Evolutionary conservation across 1,140 invertebrate genomes (phyloP).

Genomic region (Ptiloglossa arizonensis): DNA sequence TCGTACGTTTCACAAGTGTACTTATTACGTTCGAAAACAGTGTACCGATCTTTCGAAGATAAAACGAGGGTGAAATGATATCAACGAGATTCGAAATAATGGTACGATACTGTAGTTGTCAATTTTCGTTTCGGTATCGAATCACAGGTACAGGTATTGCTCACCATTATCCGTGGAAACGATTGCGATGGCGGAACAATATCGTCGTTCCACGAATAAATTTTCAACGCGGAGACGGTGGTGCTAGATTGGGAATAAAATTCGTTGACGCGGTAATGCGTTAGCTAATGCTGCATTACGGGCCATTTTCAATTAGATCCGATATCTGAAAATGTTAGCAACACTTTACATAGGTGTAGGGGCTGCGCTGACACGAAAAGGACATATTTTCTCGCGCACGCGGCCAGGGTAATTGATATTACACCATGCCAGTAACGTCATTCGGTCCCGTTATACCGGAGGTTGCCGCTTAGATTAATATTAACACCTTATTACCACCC

Average conservation of each 20-base stretch:
- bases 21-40: no score
- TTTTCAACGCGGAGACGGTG: background rate
- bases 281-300: background rate
- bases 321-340: conserved; percentile 7
- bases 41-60: no score
- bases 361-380: background rate
- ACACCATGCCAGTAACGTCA: conserved; percentile 9
- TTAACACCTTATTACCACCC: conserved; percentile 36
- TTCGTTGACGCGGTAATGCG: background rate
- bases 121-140: no score
- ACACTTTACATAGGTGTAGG: background rate
- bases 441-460: conserved; percentile 9
- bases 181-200: background rate
- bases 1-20: no score
- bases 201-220: background rate
- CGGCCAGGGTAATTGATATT: conserved; percentile 29
- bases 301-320: conserved; percentile 29
- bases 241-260: background rate
- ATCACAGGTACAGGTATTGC: no score
- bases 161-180: no score
- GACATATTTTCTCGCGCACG: background rate
- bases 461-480: conserved; percentile 24
- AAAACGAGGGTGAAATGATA: no score
- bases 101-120: no score
- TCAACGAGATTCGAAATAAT: no score